phyloP scores from a whole-genome alignment of 2,797 vertebrate genomes.

The Serranus cabrilla region DNA sequence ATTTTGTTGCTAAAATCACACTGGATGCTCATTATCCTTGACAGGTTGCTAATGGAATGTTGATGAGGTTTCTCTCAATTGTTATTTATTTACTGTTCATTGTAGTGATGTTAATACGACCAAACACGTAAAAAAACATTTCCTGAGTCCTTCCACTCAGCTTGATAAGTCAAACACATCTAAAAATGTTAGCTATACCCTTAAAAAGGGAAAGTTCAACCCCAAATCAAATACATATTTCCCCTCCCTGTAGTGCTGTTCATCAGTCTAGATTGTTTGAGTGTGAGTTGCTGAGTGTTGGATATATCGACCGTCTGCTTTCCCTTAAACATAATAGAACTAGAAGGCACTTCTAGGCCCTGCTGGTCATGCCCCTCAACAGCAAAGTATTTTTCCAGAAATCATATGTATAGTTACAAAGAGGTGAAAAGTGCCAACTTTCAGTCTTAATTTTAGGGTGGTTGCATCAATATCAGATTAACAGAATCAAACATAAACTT shows the following conservation, averaged over 20 bases:
- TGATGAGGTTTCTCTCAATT: constrained; percentile 1
- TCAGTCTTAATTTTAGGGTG: not conserved
- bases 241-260: no score
- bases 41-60: constrained; percentile 1
- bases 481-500: not conserved
- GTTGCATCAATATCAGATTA: not conserved
- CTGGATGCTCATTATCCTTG: not conserved
- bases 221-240: no score
- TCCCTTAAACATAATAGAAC: no score
- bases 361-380: no score
- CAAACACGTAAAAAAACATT: not conserved
- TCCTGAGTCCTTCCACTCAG: not conserved
- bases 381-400: no score
- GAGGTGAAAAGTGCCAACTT: not conserved
- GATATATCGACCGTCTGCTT: no score
- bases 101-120: not conserved
- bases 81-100: no score
- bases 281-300: no score
- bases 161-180: not conserved
- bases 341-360: no score
- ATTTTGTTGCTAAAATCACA: not conserved
- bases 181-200: not conserved
- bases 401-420: no score
- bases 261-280: no score
- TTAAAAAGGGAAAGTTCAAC: no score